These are phyloP conservation scores for Strix occidentalis DNA, from an alignment of 2,797 vertebrate genomes.

Conservation along the genomic window DNA sequence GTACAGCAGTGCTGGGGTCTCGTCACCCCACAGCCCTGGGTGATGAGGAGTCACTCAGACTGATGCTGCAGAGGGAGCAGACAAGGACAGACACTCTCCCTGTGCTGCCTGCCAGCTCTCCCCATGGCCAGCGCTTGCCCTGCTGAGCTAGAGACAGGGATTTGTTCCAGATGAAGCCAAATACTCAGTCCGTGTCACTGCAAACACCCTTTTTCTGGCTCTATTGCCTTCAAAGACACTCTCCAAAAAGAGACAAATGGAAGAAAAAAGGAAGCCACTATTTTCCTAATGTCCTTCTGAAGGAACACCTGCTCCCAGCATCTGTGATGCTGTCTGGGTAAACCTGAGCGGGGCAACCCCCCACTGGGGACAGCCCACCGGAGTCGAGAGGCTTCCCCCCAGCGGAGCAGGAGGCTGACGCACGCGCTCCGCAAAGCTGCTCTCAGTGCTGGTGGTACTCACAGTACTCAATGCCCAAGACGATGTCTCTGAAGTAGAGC, in stretches of 20 bases:
- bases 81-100: background rate
- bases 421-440: background rate
- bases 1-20: background rate
- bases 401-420: background rate
- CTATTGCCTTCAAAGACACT: background rate
- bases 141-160: background rate
- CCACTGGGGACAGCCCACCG: background rate
- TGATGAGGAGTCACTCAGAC: background rate
- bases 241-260: background rate
- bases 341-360: background rate
- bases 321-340: background rate
- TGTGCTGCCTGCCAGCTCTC: background rate
- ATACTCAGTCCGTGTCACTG: background rate
- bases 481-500: conserved; percentile 91
- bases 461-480: conserved; percentile 97
- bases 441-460: conserved; percentile 69
- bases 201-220: background rate
- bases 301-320: rapidly evolving
- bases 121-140: background rate
- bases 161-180: background rate
- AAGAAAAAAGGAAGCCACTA: background rate
- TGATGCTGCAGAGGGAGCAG: background rate
- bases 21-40: background rate
- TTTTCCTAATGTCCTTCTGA: background rate
- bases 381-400: rapidly evolving